Evolutionary conservation across 2,888 invertebrate genomes (phyloP), one percentile per base, ranked within the genome.

Genomic region (Drosophila anomalata): DNA sequence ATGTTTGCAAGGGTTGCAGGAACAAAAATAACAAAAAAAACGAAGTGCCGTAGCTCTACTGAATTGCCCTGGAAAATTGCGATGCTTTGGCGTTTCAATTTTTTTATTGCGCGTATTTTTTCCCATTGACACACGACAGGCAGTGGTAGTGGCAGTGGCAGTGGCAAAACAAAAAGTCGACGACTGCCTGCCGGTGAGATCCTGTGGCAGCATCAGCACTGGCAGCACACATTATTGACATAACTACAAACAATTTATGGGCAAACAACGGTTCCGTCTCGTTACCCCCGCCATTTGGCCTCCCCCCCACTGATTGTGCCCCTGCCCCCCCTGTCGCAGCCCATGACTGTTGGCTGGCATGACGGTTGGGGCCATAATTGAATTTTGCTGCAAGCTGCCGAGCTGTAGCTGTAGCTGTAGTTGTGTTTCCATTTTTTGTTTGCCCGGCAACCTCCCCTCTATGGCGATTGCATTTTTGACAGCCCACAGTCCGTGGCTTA

Each of bases 171-270:
- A 67, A 78, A 59, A 72, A 57, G 78, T 52, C 59, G 51, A 26
- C 52, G 50, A 54, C 47, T 54, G 57, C 54, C 39, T 54, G 51
- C 57, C 57, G 58, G 66, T 67, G 68, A 51, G 47, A 39, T 52
- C 44, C 53, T 46, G 31, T 44, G 41, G 39, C 54, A n/a, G 68
- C 48, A 59, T 44, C 44, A 14, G 9, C 46, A 46, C 12, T 20
- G 33, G 20, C 59, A 36, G 59, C 61, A 52, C 50, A 63, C 66
- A 69, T 73, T 82, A 79, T 75, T 82, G 80, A 76, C 86, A 81
- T 79, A 83, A 77, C 80, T 83, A 73, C 86, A 71, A 86, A 83
- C 84, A 84, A 78, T 79, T 83, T 79, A 84, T 79, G 79, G 66
- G 80, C 81, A 83, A 83, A 81, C 83, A 81, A 79, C 76, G 60